These are phyloP conservation scores for Argya squamiceps DNA, from an alignment of 2,797 vertebrate genomes.

Conservation along the genomic window DNA sequence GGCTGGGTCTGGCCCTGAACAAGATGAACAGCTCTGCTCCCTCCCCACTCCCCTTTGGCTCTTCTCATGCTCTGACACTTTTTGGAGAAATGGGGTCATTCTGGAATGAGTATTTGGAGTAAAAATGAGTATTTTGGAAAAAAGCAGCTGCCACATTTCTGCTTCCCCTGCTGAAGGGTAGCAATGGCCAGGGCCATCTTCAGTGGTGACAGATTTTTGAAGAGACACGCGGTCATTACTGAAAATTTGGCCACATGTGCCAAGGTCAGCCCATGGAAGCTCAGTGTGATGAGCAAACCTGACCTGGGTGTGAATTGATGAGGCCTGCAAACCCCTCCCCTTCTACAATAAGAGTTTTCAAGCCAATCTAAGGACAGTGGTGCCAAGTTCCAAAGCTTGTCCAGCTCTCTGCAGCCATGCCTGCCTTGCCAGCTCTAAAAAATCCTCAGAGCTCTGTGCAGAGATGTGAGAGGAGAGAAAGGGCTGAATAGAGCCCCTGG, in stretches of 20 bases:
- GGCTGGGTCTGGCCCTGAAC: neutral
- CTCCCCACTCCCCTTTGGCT: neutral
- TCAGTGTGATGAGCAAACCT: neutral
- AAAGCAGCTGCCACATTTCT: neutral
- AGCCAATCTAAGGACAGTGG: neutral
- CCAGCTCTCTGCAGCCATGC: neutral
- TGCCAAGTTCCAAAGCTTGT: neutral
- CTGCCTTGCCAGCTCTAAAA: neutral
- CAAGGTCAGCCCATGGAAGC: neutral
- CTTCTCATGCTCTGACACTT: neutral
- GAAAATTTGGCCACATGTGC: neutral
- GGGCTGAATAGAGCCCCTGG: neutral
- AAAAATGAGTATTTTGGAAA: slow-evolving; percentile 5
- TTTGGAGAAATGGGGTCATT: slow-evolving; percentile 28
- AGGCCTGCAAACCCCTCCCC: neutral
- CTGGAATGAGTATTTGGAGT: no score
- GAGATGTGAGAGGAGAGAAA: neutral
- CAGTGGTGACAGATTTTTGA: neutral
- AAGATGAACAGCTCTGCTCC: neutral
- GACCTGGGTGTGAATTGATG: neutral
- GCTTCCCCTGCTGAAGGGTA: neutral
- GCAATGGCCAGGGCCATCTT: neutral
- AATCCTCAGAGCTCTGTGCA: neutral
- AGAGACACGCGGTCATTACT: neutral
- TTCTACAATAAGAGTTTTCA: neutral